Conservation (phyloP, 1,140 invertebrate genomes). For the Cyrtorhinus lividipennis region DNA sequence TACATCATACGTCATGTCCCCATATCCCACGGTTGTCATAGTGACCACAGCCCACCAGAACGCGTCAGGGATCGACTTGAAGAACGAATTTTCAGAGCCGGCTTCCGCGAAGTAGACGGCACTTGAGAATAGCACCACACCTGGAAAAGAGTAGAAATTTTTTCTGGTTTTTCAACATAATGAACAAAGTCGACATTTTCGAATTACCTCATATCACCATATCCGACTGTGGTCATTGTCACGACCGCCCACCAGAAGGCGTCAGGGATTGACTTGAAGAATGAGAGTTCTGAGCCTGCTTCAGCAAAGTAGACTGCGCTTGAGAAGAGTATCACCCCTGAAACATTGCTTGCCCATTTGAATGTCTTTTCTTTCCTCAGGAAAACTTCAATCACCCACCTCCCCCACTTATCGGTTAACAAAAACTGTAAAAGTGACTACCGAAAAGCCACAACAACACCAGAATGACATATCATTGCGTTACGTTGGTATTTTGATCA, state of each 20-base stretch:
- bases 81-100: conserved; percentile 87
- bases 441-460: too few relatives aligned
- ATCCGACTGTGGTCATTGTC: conserved; percentile 96
- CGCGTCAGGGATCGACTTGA: conserved; percentile 92
- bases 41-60: conserved; percentile 94
- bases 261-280: conserved; percentile 97
- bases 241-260: conserved; percentile 99
- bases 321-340: conserved; percentile 98
- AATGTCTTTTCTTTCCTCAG: not conserved
- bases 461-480: too few relatives aligned
- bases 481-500: too few relatives aligned
- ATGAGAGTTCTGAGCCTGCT: conserved; percentile 89
- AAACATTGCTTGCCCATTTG: conserved; percentile 32
- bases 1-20: conserved; percentile 95
- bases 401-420: not conserved
- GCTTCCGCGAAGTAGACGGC: conserved; percentile 98
- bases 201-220: conserved; percentile 88
- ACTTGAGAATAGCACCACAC: conserved; percentile 95
- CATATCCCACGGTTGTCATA: conserved; percentile 97
- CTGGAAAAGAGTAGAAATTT: conserved; percentile 53
- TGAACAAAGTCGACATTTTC: not conserved
- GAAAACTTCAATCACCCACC: not conserved
- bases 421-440: too few relatives aligned
- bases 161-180: too few relatives aligned
- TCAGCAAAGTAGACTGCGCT: conserved; percentile 98